A percentile compares a stretch with the other conserved stretches of the same genome.
These are phyloP conservation scores for Euspilapteryx auroguttella DNA, from an alignment of 2,888 invertebrate species.

Conservation along the genomic window DNA sequence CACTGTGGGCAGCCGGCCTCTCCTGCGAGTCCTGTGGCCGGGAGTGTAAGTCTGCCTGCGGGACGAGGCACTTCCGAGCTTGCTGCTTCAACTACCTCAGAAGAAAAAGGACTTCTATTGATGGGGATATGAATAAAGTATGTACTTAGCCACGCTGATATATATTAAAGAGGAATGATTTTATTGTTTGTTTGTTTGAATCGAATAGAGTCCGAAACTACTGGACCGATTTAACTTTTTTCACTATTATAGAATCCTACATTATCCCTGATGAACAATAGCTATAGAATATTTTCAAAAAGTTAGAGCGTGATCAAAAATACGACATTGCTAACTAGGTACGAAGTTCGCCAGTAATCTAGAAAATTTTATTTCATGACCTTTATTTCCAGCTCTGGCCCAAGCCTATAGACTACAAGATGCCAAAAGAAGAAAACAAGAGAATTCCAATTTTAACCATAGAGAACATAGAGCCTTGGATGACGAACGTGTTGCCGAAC, in stretches of 20 bases:
- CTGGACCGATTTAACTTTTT: too few species aligned
- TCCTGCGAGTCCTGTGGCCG: constrained; percentile 71
- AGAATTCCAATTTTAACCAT: constrained; percentile 16
- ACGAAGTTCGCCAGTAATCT: too few species aligned
- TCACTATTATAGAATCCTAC: too few species aligned
- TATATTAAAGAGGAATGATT: too few species aligned
- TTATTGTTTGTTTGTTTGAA: too few species aligned
- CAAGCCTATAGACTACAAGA: constrained; percentile 13
- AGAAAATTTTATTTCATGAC: constrained; percentile 12
- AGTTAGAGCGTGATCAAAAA: too few species aligned
- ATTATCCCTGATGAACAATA: too few species aligned
- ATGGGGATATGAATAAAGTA: constrained; percentile 7
- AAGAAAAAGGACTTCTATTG: constrained; percentile 42
- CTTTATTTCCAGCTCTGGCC: constrained; percentile 15
- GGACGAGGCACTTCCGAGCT: constrained; percentile 69
- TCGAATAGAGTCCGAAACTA: too few species aligned
- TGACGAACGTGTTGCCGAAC: constrained; percentile 13
- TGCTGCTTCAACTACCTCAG: constrained; percentile 76
- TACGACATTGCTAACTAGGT: too few species aligned
- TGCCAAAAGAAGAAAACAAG: constrained; percentile 11
- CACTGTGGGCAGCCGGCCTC: constrained; percentile 54
- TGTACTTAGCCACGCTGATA: background rate
- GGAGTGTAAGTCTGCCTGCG: constrained; percentile 68
- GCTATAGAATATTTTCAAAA: too few species aligned
- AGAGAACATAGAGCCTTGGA: constrained; percentile 17